Percentiles rank a stretch among this genome's conserved stretches.
phyloP scores from a whole-genome alignment of 53 echinoderm and acorn worm species.

The Echinometra lucunter region DNA sequence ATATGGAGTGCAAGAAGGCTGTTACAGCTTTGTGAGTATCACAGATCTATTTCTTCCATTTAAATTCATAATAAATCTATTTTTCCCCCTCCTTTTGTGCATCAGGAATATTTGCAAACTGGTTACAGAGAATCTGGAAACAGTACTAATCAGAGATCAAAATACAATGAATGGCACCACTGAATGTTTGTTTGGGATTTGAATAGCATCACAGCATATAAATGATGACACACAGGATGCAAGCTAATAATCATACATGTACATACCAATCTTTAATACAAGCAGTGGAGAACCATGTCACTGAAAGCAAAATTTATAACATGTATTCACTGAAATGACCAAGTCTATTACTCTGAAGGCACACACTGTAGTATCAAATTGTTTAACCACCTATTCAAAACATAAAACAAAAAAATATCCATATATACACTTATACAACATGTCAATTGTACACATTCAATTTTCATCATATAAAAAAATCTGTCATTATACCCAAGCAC shows the following conservation, averaged over 20 bases:
- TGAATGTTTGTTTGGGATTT: neutral
- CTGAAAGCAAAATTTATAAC: neutral
- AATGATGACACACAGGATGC: neutral
- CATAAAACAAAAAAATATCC: slow-evolving; percentile 17
- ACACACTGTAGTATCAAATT: slow-evolving; percentile 54
- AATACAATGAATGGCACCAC: neutral
- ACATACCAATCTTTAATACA: neutral
- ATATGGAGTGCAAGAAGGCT: no score
- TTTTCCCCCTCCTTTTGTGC: neutral
- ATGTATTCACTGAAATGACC: neutral
- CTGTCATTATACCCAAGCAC: slow-evolving; percentile 2
- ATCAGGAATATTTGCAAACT: neutral
- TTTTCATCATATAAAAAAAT: slow-evolving; percentile 13
- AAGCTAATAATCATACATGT: neutral
- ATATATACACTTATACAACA: slow-evolving; percentile 23
- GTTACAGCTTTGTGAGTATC: no score
- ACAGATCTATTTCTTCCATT: no score
- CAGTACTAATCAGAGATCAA: neutral
- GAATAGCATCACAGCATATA: neutral
- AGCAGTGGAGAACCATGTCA: neutral
- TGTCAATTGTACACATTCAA: neutral
- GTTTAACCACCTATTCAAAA: slow-evolving; percentile 21
- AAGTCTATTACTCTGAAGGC: slow-evolving; percentile 46
- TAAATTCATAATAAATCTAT: no score
- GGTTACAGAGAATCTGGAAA: neutral